Evolutionary conservation across 2,113 vertebrate genomes (phyloP).

Genomic region (Anarhynchus alexandrinus): DNA sequence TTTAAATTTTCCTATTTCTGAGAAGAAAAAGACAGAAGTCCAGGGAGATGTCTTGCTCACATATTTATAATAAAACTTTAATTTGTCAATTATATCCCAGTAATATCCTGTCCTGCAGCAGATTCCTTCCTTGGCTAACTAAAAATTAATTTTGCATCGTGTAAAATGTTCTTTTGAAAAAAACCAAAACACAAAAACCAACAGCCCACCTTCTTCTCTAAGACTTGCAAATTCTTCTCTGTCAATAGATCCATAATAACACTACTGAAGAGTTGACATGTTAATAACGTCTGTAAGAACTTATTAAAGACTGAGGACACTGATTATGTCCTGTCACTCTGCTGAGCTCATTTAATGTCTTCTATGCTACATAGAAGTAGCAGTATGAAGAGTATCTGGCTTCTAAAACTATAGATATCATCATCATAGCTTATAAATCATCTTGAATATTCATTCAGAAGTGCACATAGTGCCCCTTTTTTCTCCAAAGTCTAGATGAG

Average conservation of each 20-base stretch:
- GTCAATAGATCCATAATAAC: neutral
- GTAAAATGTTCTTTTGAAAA: neutral
- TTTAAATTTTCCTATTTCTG: neutral
- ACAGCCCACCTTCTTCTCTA: neutral
- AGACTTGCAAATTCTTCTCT: neutral
- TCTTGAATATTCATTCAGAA: neutral
- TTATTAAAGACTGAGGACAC: neutral
- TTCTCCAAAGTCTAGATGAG: neutral
- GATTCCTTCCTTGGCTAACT: neutral
- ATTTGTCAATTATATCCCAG: neutral
- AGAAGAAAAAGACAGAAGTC: neutral
- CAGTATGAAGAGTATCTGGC: neutral
- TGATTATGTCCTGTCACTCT: neutral
- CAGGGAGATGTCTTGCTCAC: neutral
- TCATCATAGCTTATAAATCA: neutral
- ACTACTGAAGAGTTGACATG: neutral
- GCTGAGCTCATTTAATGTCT: neutral
- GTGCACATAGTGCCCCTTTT: neutral
- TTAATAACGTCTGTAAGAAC: neutral
- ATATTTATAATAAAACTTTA: neutral
- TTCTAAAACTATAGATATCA: neutral
- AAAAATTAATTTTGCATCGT: neutral
- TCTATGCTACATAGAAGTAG: neutral
- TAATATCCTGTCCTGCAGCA: neutral
- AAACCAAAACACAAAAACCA: neutral